Base-by-base conservation (phyloP, 2,113 vertebrate genomes). In the Todiramphus saurophagus region DNA sequence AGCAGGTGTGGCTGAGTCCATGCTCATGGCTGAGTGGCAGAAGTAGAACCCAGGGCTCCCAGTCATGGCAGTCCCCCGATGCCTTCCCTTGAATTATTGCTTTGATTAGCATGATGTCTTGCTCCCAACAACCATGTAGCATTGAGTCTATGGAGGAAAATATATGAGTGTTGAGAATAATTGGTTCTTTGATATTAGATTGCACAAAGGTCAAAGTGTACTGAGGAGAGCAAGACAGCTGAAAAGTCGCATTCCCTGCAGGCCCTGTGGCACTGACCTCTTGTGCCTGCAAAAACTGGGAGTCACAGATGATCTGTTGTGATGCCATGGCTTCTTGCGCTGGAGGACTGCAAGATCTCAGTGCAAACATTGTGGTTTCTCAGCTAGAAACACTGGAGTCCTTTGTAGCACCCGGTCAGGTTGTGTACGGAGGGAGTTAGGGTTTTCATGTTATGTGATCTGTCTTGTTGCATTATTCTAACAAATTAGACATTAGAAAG, bases 221-320 rank as follows among this genome's bases (percentile, higher is more conserved):
- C 50, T 50, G 50, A 19, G 41, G 74, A 94, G 50, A 92, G 79
- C 1, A 39, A 94, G 95, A 83, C 77, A 87, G 94, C 94, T 96
- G 92, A 95, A 95, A 96, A 96, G 92, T 91, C 96, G 93, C 93
- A 97, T 96, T 96, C 95, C 74, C 87, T 94, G 58, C 81, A 89
- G 91, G 77, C 69, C 0, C 81, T 82, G 92, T 92, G 92, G 87
- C 77, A 82, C 58, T 93, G 95, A 96, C 94, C 89, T 93, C 91
- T 85, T 94, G 74, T 70, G 92, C 87, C 93, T 89, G 89, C 41
- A 78, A 92, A 95, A 96, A 59, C 67, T 76, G 58, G 48, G 69
- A 93, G 91, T 94, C 76, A 58, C 90, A 50, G 89, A 87, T 84
- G 79, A 91, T 76, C 80, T 91, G 74, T 58, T 94, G 74, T 1